These are phyloP conservation scores for Turdus rufiventris DNA, from an alignment of 2,113 vertebrate species.

Conservation along the genomic window DNA sequence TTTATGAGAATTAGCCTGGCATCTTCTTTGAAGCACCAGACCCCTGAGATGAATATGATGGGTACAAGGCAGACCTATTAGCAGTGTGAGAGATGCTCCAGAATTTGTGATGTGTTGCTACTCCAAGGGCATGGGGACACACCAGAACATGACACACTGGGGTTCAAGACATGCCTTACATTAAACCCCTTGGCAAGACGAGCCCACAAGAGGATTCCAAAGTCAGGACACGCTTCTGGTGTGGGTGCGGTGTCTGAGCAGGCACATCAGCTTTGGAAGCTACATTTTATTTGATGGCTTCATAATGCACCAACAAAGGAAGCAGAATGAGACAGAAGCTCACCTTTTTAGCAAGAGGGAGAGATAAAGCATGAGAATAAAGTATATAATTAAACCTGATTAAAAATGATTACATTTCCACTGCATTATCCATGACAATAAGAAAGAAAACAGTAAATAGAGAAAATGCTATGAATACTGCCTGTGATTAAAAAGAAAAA, in stretches of 20 bases:
- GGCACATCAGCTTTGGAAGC: neutral
- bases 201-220: neutral
- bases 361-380: constrained; percentile 19
- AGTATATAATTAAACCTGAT: constrained; percentile 53
- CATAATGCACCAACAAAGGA: neutral
- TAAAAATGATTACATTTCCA: constrained; percentile 42
- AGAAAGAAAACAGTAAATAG: constrained; percentile 11
- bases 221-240: neutral
- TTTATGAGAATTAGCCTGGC: constrained; percentile 52
- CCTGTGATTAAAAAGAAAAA: constrained; percentile 29
- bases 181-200: neutral
- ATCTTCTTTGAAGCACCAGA: constrained; percentile 51
- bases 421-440: constrained; percentile 19
- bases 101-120: neutral
- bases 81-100: neutral
- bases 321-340: neutral
- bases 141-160: accelerated
- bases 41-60: neutral
- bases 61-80: neutral
- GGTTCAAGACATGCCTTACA: neutral
- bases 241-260: neutral
- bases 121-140: neutral
- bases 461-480: neutral
- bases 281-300: neutral
- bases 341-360: neutral